Evolutionary conservation across 2,797 vertebrate genomes (phyloP).

Genomic region (Anableps anableps): DNA sequence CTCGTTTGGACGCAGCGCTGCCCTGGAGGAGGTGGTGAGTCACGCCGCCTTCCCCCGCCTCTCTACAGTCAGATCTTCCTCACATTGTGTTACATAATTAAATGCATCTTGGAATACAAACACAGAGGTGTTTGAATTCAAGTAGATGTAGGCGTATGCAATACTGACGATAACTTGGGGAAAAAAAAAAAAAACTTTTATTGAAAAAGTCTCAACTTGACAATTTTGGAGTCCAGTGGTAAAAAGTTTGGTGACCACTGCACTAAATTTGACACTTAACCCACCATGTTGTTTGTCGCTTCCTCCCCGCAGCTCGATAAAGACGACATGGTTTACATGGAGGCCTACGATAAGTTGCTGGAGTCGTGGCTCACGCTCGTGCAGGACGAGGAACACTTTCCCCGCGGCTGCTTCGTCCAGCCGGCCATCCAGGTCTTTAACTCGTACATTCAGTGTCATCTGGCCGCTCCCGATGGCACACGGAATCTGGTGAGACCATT

Average conservation of each 20-base stretch:
- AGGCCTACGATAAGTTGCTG: conserved; percentile 96
- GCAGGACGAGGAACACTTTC: conserved; percentile 98
- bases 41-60: background rate
- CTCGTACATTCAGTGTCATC: conserved; percentile 98
- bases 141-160: background rate
- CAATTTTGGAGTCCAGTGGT: background rate
- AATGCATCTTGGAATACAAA: background rate
- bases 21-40: conserved; percentile 96
- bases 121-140: background rate
- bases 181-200: background rate
- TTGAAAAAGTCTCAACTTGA: background rate
- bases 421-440: conserved; percentile 98
- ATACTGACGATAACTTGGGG: background rate
- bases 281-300: background rate
- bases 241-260: background rate
- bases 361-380: conserved; percentile 98
- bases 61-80: background rate
- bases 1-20: conserved; percentile 96
- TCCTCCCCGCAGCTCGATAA: conserved; percentile 88
- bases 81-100: background rate
- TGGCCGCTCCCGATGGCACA: conserved; percentile 97
- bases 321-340: conserved; percentile 99
- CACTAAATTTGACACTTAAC: background rate
- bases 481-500: conserved; percentile 91
- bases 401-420: conserved; percentile 95